Percentiles rank a stretch among this genome's conserved stretches.
Conservation (phyloP, 2,113 vertebrate species). For the Hippocampus comes region DNA sequence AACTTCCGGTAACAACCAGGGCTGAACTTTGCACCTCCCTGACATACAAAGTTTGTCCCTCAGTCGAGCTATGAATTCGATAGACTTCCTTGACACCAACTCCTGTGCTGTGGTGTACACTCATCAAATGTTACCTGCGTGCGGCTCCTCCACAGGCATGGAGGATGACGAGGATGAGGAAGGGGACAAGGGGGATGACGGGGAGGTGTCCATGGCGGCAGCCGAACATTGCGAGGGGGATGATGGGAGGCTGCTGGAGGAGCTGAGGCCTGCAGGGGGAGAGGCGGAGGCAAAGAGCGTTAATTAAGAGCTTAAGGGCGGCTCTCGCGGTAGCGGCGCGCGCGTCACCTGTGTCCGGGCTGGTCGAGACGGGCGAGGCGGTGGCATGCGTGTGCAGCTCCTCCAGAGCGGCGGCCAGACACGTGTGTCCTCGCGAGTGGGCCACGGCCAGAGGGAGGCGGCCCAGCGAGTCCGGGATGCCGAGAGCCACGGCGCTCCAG, state of each 20-base stretch:
- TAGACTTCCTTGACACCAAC: too few relatives aligned
- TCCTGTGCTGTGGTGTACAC: too few relatives aligned
- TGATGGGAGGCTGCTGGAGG: slow-evolving; percentile 80
- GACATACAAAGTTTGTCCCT: too few relatives aligned
- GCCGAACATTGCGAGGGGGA: slow-evolving; percentile 78
- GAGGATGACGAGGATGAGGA: slow-evolving; percentile 62
- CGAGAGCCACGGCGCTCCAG: slow-evolving; percentile 79
- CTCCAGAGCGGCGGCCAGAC: slow-evolving; percentile 79
- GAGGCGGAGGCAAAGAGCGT: background rate
- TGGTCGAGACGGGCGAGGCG: slow-evolving; percentile 77
- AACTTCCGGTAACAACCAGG: too few relatives aligned
- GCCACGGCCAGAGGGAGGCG: slow-evolving; percentile 84
- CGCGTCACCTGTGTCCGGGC: slow-evolving; percentile 80
- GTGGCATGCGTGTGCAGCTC: slow-evolving; percentile 71
- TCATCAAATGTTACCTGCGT: slow-evolving; percentile 29
- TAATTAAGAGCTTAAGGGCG: slow-evolving; percentile 22
- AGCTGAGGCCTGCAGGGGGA: slow-evolving; percentile 67
- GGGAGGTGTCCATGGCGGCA: slow-evolving; percentile 70
- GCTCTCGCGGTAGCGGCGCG: background rate
- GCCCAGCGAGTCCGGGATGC: slow-evolving; percentile 84
- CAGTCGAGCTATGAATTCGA: too few relatives aligned
- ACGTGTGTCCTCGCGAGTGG: slow-evolving; percentile 81
- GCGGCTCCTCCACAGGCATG: slow-evolving; percentile 41
- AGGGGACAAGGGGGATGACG: slow-evolving; percentile 72
- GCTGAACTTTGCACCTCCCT: too few relatives aligned